Conservation (phyloP, 2,888 invertebrate species). For the Lasioglossum leucozonium region DNA sequence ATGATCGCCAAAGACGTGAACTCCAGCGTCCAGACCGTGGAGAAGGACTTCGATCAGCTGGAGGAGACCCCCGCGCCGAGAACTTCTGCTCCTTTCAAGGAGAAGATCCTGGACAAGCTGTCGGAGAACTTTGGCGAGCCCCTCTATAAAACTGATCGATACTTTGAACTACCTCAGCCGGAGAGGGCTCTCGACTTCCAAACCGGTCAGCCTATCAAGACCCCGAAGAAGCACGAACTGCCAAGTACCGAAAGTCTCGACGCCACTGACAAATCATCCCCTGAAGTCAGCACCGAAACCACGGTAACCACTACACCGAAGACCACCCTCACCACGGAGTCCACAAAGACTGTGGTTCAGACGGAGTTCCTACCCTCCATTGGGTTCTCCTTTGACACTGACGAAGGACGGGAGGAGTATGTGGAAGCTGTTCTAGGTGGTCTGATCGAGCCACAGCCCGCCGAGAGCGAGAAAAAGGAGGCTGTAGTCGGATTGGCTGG, state of each 20-base stretch:
- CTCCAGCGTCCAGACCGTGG: not conserved
- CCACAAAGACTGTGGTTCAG: conserved; percentile 69
- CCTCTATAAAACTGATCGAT: conserved; percentile 13
- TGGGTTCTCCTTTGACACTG: conserved; percentile 81
- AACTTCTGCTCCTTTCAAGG: conserved; percentile 38
- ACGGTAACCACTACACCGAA: not conserved
- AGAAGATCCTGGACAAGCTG: conserved; percentile 53
- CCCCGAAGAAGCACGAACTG: conserved; percentile 4
- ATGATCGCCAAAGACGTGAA: not conserved
- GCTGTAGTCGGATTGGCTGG: not conserved
- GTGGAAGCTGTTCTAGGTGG: conserved; percentile 81
- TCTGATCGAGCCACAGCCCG: conserved; percentile 69
- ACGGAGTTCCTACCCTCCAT: conserved; percentile 83
- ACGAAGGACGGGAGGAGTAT: conserved; percentile 80
- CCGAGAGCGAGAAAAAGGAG: conserved; percentile 33
- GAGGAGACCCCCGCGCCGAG: not conserved
- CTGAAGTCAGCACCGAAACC: not conserved
- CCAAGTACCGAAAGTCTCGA: not conserved
- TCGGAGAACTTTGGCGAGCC: conserved; percentile 66
- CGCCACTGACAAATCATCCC: not conserved
- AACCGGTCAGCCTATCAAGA: conserved; percentile 18
- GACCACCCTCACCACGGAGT: conserved; percentile 20
- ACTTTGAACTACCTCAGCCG: conserved; percentile 62
- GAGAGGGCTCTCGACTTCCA: conserved; percentile 59
- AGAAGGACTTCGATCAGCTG: not conserved